phyloP scores from a whole-genome alignment of 1,140 invertebrate species.

The Mactra quadrangularis region DNA sequence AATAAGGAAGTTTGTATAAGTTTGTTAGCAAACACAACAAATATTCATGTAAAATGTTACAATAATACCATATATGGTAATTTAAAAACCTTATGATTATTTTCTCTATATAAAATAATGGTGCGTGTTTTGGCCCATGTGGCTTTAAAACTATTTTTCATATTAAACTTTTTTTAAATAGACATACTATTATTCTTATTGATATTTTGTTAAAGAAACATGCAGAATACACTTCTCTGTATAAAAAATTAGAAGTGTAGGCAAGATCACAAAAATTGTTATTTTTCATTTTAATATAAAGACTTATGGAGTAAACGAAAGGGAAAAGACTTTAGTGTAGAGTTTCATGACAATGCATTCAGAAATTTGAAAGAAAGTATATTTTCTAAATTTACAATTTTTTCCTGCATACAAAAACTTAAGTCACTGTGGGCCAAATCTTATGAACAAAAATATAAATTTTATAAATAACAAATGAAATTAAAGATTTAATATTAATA shows the following conservation, averaged over 20 bases:
- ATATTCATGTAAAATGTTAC: too few relatives aligned
- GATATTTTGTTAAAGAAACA: background rate
- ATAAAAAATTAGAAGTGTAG: background rate
- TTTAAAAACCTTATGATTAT: too few relatives aligned
- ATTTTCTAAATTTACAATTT: too few relatives aligned
- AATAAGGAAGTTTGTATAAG: slow-evolving; percentile 13
- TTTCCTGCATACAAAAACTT: too few relatives aligned
- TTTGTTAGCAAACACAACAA: slow-evolving; percentile 31
- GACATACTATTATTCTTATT: background rate
- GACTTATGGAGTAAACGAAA: background rate
- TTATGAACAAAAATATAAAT: too few relatives aligned
- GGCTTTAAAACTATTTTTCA: slow-evolving; percentile 1
- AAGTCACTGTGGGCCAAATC: slow-evolving; percentile 37
- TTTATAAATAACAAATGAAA: too few relatives aligned
- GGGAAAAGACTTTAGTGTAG: background rate
- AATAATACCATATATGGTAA: too few relatives aligned
- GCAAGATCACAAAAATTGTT: background rate
- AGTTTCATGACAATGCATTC: background rate
- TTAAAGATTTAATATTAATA: too few relatives aligned
- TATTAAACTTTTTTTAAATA: background rate
- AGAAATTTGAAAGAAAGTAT: too few relatives aligned
- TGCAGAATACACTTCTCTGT: background rate
- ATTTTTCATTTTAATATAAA: background rate
- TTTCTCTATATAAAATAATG: too few relatives aligned
- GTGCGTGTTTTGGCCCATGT: slow-evolving; percentile 41